Percentiles rank a stretch among this genome's conserved stretches.
Evolutionary conservation across 30 jellyfish, hydroid and myxozoan genomes (phyloP).

Genomic region (Chrysaora quinquecirrha): DNA sequence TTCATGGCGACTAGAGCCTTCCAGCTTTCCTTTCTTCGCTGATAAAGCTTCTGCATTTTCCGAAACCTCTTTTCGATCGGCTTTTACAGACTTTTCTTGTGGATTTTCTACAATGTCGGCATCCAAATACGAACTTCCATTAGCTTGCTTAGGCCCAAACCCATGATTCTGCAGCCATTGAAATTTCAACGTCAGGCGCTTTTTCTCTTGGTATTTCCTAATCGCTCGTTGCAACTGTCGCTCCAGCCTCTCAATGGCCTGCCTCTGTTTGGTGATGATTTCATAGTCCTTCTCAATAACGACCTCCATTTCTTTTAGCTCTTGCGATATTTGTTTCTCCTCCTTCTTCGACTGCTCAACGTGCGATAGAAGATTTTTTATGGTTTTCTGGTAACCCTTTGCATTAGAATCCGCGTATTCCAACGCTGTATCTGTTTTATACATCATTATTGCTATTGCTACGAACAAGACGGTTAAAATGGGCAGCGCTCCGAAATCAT

Average conservation of each 20-base stretch:
- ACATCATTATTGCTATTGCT: constrained; percentile 15
- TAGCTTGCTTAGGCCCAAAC: neutral
- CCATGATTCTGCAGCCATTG: constrained; percentile 53
- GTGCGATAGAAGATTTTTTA: constrained; percentile 45
- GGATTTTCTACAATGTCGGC: neutral
- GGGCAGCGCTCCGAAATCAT: constrained; percentile 15
- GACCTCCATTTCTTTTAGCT: constrained; percentile 52
- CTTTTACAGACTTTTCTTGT: neutral
- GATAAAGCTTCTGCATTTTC: neutral
- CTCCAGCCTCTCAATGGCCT: constrained; percentile 69
- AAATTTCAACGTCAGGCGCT: constrained; percentile 15
- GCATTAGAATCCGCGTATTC: neutral
- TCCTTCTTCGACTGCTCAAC: constrained; percentile 46
- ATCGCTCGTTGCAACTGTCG: constrained; percentile 65
- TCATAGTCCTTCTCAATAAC: constrained; percentile 62
- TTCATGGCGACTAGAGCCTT: too few relatives aligned
- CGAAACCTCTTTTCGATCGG: neutral
- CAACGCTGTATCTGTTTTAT: constrained; percentile 18
- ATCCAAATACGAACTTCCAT: neutral
- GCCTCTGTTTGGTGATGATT: constrained; percentile 62
- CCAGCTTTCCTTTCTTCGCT: neutral
- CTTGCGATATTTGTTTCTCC: constrained; percentile 48
- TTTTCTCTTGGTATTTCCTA: constrained; percentile 53
- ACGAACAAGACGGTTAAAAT: constrained; percentile 14
- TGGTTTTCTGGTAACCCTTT: constrained; percentile 38